Percentiles rank a stretch among this genome's conserved stretches.
Evolutionary conservation across 2,113 vertebrate species (phyloP).

Genomic region (Microcebus tavaratra): DNA sequence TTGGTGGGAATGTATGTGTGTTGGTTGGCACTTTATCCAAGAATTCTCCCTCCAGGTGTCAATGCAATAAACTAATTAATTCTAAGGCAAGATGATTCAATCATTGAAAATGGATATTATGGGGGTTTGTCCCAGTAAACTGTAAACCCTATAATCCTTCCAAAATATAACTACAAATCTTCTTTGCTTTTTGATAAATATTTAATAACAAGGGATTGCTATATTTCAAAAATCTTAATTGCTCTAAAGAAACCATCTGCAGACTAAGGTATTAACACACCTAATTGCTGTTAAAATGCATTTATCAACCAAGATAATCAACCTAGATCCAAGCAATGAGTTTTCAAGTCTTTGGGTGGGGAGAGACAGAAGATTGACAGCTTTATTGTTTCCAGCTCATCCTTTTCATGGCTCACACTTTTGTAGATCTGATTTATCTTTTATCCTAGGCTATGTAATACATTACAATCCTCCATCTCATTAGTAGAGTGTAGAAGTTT

Average conservation of each 20-base stretch:
- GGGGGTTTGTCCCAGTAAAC: conserved; percentile 4
- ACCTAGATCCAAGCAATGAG: neutral
- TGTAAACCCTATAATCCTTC: conserved; percentile 53
- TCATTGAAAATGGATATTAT: neutral
- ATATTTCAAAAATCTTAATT: conserved; percentile 37
- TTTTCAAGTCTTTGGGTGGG: neutral
- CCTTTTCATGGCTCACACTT: neutral
- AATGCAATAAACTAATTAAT: conserved; percentile 1
- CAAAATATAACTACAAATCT: conserved; percentile 53
- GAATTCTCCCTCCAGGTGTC: neutral
- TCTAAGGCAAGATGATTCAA: neutral
- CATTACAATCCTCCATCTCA: neutral
- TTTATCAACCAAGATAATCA: conserved; percentile 4
- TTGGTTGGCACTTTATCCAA: neutral
- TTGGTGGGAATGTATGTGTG: neutral
- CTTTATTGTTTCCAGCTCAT: neutral
- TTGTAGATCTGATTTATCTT: neutral
- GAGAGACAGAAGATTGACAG: neutral
- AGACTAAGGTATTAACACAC: neutral
- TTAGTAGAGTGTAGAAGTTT: neutral
- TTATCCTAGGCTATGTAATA: neutral
- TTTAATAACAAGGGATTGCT: conserved; percentile 42
- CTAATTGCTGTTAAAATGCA: neutral
- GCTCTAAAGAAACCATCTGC: neutral
- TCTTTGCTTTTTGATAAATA: conserved; percentile 59